Base-by-base conservation (phyloP, 2,113 vertebrate genomes). In the Erythrocebus patas region DNA sequence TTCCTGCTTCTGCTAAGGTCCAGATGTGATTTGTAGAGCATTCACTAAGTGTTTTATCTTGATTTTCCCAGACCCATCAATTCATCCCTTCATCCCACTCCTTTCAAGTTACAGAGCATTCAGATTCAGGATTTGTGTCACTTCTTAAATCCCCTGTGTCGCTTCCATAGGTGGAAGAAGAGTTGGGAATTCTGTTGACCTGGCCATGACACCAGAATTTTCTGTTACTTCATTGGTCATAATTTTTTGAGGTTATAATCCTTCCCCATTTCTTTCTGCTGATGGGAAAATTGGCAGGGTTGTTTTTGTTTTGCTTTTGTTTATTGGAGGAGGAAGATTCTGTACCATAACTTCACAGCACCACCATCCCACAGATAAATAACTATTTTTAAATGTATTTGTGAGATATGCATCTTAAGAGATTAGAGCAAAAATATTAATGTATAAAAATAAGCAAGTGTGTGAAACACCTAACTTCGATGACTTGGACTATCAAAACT, bases 1-100 rank as follows among this genome's bases (percentile, higher is more conserved):
- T 92, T 87, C 16, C 45, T 87, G 32, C 43, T 90, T 78, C 81
- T 84, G 50, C 68, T 38, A 76, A 88, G 81, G 38, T 81, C 88
- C 96, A 96, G 81, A 97, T 97, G 91, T 85, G 43, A 45, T 83
- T 86, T 85, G 27, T 55, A 76, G 50, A 89, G 22, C 16, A 93
- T 43, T 79, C 90, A 50, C 12, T 45, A n/a, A 27, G 9, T 35
- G 27, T 95, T 97, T 92, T 68, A 61, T 94, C 57, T 94, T 93
- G 38, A 89, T 81, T 96, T 97, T 93, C 81, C 66, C 40, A 84
- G 52, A 32, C 59, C 79, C 76, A 30, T 84, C n/a, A 89, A 57
- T 25, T 68, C 38, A 84, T 94, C 18, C 50, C n/a, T 78, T 83
- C 13, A n/a, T 9, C 23, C 52, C 43, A 61, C 32, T 85, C 20